These are phyloP conservation scores for Cosmia trapezina DNA, from an alignment of 2,888 invertebrate species.

Conservation along the genomic window DNA sequence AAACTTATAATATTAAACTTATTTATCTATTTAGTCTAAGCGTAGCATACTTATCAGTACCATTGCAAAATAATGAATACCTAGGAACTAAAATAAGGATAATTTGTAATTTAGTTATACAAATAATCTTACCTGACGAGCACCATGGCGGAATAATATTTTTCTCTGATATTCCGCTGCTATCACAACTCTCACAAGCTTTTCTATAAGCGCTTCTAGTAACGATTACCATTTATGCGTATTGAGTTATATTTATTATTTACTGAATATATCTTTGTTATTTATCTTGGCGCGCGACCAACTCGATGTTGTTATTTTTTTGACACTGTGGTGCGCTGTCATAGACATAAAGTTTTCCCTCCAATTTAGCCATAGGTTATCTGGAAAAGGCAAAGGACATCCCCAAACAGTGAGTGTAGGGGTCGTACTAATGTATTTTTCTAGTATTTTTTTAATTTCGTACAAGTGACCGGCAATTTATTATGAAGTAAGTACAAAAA, in stretches of 20 bases:
- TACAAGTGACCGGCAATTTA: neutral
- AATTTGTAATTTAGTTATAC: neutral
- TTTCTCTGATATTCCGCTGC: slow-evolving; percentile 74
- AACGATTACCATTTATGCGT: slow-evolving; percentile 74
- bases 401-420: slow-evolving; percentile 5
- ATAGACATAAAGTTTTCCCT: slow-evolving; percentile 34
- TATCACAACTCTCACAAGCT: slow-evolving; percentile 73
- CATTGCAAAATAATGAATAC: neutral
- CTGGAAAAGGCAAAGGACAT: slow-evolving; percentile 6
- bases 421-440: neutral
- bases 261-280: slow-evolving; percentile 25
- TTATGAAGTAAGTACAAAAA: neutral
- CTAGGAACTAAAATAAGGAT: neutral
- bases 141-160: slow-evolving; percentile 82
- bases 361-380: slow-evolving; percentile 26
- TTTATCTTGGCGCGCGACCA: slow-evolving; percentile 47
- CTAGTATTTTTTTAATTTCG: neutral
- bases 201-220: slow-evolving; percentile 74
- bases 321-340: slow-evolving; percentile 24
- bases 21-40: too few species aligned
- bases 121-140: slow-evolving; percentile 74
- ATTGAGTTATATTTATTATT: slow-evolving; percentile 18
- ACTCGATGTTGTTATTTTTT: slow-evolving; percentile 51
- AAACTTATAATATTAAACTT: neutral
- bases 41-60: neutral